Percentiles rank a stretch among this genome's conserved stretches.
Conservation (phyloP, 2,888 invertebrate genomes). For the Adelphocoris suturalis region DNA sequence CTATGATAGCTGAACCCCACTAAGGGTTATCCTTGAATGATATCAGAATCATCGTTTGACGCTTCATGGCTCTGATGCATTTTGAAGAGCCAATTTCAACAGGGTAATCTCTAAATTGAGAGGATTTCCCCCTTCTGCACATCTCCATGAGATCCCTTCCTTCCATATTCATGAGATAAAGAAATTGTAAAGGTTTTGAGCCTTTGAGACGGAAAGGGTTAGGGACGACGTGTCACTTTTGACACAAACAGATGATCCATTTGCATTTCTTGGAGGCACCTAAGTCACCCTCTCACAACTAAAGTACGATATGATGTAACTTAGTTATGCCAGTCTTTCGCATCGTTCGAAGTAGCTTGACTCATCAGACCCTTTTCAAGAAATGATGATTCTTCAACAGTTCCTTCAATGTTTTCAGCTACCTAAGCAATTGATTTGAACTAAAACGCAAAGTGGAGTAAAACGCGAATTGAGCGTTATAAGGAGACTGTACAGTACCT, state of each 20-base stretch:
- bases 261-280: conserved; percentile 57
- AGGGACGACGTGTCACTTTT: conserved; percentile 56
- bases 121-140: background rate
- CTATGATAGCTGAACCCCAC: background rate
- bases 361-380: background rate
- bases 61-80: conserved; percentile 56
- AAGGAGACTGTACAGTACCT: no score
- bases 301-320: conserved; percentile 54
- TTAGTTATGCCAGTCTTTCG: conserved; percentile 11
- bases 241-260: conserved; percentile 63
- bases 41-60: conserved; percentile 57
- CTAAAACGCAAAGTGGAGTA: no score
- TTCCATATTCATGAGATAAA: conserved; percentile 62
- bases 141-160: background rate
- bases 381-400: no score
- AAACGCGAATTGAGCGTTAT: no score
- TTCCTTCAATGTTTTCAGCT: no score
- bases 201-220: conserved; percentile 26
- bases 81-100: conserved; percentile 58
- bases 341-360: conserved; percentile 1
- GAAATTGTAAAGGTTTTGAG: conserved; percentile 49
- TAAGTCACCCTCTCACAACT: conserved; percentile 10
- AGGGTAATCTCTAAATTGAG: conserved; percentile 47
- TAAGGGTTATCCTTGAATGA: conserved; percentile 43
- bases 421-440: no score